Evolutionary conservation across 1,140 invertebrate species (phyloP), one percentile per base, ranked within the genome.

Genomic region (Drosophila ercepeae): DNA sequence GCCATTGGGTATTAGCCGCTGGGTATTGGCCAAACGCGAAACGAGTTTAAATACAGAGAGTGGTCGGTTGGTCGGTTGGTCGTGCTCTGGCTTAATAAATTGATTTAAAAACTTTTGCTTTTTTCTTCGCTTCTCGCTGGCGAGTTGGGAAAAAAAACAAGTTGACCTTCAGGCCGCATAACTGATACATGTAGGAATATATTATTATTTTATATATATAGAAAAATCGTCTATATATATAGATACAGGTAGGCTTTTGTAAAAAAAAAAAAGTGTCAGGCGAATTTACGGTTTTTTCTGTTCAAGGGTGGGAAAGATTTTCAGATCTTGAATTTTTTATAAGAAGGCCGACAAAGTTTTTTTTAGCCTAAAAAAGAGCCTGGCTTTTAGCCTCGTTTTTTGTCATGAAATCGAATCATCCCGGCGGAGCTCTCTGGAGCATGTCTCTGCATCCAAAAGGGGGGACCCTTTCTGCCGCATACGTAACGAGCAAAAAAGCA

Each of bases 81-180:
- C 55, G 32, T 46, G 54, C 67, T 77, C 75, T 63, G 74, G 78
- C 76, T 79, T 76, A 76, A 59, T 82, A 73, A 67, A 68, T 61
- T 79, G 76, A 82, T 82, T 72, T 81, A 72, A 82, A 82, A 82
- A 81, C 72, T 77, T 61, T 73, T 73, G 58, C 70, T 73, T 81
- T 55, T 67, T 72, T 78, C 49, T 45, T 39, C 45, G 72, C 49
- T 45, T 39, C 45, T 23, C 19, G 16, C 11, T 45, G 8, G 34
- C 54, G 29, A 32, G 9, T 16, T n/a, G n/a, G n/a, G n/a, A n/a
- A n/a, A 32, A 16, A 42, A 83, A 83, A 83, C 78, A 82, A 46
- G 78, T 83, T 60, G 78, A 82, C 78, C 78, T 82, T 82, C 78
- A 78, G 54, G 14, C 60, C 21, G 52, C 57, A 49, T 42, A 55